Evolutionary conservation across 2,888 invertebrate species (phyloP).

Genomic region (Hybos culiciformis): DNA sequence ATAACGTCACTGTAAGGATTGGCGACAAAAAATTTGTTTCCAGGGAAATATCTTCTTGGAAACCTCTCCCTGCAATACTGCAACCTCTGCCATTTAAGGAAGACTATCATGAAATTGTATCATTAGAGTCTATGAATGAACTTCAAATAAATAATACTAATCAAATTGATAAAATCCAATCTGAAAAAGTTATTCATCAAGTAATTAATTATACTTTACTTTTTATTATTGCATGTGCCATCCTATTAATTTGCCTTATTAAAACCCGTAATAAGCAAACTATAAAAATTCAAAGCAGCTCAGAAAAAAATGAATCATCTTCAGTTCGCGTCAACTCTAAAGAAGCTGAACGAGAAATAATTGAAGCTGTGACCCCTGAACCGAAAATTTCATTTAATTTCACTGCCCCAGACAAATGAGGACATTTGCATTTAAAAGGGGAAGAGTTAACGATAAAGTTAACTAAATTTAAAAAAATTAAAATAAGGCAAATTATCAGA

Average conservation of each 20-base stretch:
- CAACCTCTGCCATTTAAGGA: constrained; percentile 7
- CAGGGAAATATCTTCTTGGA: constrained; percentile 6
- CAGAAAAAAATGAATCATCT: too few relatives aligned
- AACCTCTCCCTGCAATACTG: constrained; percentile 7
- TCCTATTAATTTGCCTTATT: background rate
- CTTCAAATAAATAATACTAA: constrained; percentile 9
- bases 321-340: too few relatives aligned
- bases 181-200: constrained; percentile 5
- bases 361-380: too few relatives aligned
- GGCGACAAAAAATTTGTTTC: constrained; percentile 7
- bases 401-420: too few relatives aligned
- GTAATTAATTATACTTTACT: constrained; percentile 2
- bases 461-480: too few relatives aligned
- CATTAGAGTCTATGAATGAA: constrained; percentile 9
- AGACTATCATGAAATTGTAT: constrained; percentile 7
- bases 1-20: constrained; percentile 8
- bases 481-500: too few relatives aligned
- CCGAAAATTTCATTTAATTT: too few relatives aligned
- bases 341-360: too few relatives aligned
- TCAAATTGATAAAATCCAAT: constrained; percentile 3
- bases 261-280: too few relatives aligned
- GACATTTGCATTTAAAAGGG: too few relatives aligned
- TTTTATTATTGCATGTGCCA: background rate
- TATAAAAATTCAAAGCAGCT: too few relatives aligned
- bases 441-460: too few relatives aligned